These are phyloP conservation scores for Bombyx mandarina DNA, from an alignment of 1,140 invertebrate genomes.

Conservation along the genomic window DNA sequence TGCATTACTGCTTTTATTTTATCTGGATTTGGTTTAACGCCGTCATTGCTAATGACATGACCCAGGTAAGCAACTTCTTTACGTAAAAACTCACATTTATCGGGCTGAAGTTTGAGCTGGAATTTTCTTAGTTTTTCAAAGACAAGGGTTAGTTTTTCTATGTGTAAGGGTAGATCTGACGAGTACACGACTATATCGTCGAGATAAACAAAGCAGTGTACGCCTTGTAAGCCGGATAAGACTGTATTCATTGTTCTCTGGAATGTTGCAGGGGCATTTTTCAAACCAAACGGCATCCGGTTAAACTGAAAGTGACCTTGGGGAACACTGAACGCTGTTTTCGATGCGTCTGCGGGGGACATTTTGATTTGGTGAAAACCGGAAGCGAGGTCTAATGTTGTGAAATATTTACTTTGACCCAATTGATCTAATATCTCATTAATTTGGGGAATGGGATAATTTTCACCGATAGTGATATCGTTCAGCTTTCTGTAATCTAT, in stretches of 20 bases:
- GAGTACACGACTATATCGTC: constrained; percentile 28
- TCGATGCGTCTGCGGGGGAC: too few relatives aligned
- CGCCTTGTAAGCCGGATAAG: constrained; percentile 16
- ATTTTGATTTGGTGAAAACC: too few relatives aligned
- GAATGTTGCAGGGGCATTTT: constrained; percentile 2
- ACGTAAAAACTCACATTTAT: constrained; percentile 14
- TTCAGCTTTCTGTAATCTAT: constrained; percentile 31
- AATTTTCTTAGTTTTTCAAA: constrained; percentile 5
- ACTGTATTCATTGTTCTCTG: constrained; percentile 8
- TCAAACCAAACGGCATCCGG: too few relatives aligned
- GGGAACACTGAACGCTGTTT: too few relatives aligned
- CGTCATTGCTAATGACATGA: constrained; percentile 33
- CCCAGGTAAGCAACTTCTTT: constrained; percentile 28
- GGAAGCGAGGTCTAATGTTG: too few relatives aligned
- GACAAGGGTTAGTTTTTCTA: constrained; percentile 3
- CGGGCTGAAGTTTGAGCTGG: constrained; percentile 20
- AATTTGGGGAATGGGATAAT: too few relatives aligned
- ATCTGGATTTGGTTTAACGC: too few relatives aligned
- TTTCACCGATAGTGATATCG: too few relatives aligned
- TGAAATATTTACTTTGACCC: too few relatives aligned
- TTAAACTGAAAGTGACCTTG: too few relatives aligned
- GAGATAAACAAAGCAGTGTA: constrained; percentile 30
- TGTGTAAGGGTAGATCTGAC: constrained; percentile 2
- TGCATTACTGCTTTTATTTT: too few relatives aligned
- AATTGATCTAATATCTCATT: too few relatives aligned